Evolutionary conservation across 2,888 invertebrate species (phyloP).

Genomic region (Aporophyla nigra): DNA sequence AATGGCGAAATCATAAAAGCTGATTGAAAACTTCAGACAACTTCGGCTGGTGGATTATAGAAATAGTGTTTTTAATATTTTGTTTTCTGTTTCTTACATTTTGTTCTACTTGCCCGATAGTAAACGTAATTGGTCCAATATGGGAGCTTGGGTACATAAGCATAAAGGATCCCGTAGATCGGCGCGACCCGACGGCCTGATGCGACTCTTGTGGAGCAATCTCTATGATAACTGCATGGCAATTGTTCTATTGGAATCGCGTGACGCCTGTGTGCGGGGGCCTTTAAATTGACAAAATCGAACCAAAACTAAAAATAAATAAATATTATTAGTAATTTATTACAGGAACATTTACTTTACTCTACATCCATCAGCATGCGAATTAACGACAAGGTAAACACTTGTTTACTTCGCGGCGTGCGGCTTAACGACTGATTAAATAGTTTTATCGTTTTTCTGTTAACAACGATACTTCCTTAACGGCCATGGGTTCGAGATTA

Average conservation of each 20-base stretch:
- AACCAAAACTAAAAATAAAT: not conserved
- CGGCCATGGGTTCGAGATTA: constrained; percentile 22
- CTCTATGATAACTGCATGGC: too few species aligned
- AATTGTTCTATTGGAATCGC: too few species aligned
- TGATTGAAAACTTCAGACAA: not conserved
- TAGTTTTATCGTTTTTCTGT: constrained; percentile 13
- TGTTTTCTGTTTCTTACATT: not conserved
- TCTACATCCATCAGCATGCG: not conserved
- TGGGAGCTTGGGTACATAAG: not conserved
- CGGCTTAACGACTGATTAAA: constrained; percentile 18
- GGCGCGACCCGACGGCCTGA: too few species aligned
- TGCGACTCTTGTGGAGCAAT: too few species aligned
- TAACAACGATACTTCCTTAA: constrained; percentile 27
- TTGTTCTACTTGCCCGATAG: not conserved
- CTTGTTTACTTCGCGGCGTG: not conserved
- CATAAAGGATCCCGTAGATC: too few species aligned
- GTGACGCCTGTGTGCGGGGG: too few species aligned
- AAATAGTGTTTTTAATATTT: not conserved
- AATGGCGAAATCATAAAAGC: not conserved
- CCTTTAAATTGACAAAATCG: not conserved
- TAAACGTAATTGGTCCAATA: too few species aligned
- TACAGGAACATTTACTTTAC: not conserved
- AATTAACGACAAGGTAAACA: constrained; percentile 9
- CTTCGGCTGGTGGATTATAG: not conserved
- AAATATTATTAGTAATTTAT: not conserved